Conservation (phyloP, 2,888 invertebrate genomes). For the Meloe dianella region DNA sequence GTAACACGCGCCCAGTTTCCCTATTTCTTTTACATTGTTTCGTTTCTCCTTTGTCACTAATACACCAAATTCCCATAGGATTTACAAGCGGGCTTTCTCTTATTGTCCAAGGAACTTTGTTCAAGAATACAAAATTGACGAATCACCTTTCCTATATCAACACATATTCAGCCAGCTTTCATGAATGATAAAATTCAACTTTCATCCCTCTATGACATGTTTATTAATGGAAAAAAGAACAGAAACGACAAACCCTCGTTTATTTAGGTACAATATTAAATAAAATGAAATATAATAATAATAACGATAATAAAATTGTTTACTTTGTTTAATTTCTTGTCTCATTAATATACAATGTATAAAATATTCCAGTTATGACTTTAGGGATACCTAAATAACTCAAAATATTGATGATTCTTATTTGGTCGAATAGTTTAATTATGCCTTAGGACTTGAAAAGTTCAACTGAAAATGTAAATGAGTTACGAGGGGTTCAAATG, state of each 20-base stretch:
- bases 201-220: constrained; percentile 24
- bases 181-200: constrained; percentile 25
- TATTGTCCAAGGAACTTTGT: constrained; percentile 43
- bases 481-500: constrained; percentile 45
- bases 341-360: constrained; percentile 32
- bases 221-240: constrained; percentile 20
- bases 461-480: constrained; percentile 50
- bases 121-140: constrained; percentile 49
- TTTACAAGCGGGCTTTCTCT: constrained; percentile 36
- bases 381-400: constrained; percentile 41
- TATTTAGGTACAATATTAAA: background rate
- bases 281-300: background rate
- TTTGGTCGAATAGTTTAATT: constrained; percentile 49
- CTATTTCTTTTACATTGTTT: constrained; percentile 43
- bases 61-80: constrained; percentile 43
- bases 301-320: background rate
- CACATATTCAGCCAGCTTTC: constrained; percentile 26
- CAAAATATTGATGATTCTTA: constrained; percentile 44
- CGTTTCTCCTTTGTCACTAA: constrained; percentile 48
- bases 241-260: constrained; percentile 2
- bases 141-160: constrained; percentile 44
- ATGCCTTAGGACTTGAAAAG: constrained; percentile 46
- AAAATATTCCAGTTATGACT: constrained; percentile 40
- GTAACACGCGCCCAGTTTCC: constrained; percentile 45
- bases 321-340: constrained; percentile 11